Conservation (phyloP, 2,113 vertebrate species). For the Etheostoma spectabile region DNA sequence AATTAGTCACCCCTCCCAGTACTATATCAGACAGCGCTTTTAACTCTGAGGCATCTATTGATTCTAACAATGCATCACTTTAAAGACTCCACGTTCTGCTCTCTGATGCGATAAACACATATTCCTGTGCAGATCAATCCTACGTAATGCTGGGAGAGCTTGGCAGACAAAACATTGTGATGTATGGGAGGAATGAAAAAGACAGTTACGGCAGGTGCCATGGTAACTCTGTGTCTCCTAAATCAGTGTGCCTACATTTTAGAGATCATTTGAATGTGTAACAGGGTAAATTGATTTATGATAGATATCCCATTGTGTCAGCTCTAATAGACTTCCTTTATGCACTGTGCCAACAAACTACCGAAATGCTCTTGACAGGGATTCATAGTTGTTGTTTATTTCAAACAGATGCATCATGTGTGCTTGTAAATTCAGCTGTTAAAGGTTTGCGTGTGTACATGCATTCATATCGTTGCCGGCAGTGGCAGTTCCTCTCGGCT, state of each 20-base stretch:
- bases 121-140: background rate
- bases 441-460: background rate
- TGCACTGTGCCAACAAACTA: slow-evolving; percentile 17
- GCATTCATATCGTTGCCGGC: background rate
- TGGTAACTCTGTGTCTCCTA: background rate
- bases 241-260: background rate
- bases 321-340: background rate
- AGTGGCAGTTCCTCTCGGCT: slow-evolving; percentile 11
- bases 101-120: background rate
- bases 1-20: background rate
- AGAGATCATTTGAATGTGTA: background rate
- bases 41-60: background rate
- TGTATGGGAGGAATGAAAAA: background rate
- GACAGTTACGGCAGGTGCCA: background rate
- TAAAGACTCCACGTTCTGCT: background rate
- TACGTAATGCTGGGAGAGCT: background rate
- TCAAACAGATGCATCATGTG: slow-evolving; percentile 17
- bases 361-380: slow-evolving; percentile 23
- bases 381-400: too few relatives aligned
- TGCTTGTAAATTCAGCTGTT: slow-evolving; percentile 28
- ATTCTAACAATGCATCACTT: background rate
- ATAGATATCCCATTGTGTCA: background rate
- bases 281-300: slow-evolving; percentile 11
- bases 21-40: background rate
- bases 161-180: background rate